Evolutionary conservation across 2,797 vertebrate genomes (phyloP), one percentile per base, ranked within the genome.

Genomic region (Thunnus albacares): DNA sequence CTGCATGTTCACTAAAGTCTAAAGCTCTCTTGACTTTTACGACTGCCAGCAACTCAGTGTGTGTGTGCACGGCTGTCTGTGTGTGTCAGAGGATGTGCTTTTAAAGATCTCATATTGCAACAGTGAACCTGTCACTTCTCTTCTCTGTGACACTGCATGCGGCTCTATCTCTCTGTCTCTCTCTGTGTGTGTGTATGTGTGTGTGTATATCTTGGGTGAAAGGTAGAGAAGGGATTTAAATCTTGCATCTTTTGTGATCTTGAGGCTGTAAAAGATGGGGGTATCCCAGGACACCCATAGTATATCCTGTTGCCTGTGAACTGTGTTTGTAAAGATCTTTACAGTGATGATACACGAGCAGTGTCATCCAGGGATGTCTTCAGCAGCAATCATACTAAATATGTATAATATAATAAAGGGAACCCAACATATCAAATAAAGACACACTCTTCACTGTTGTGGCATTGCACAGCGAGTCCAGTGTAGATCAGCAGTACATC

Each of bases 71-170:
- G 26, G 53, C 45, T 33, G 63, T 43, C 33, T 67, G 6, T 61
- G 57, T 18, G 75, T 76, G 83, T 72, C 51, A 76, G 75, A 80
- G 80, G 63, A 67, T 70, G 57, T 80, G 74, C 64, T 76, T 76
- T 67, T 64, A 78, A 76, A 78, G 43, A 33, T 5, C 61, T 83
- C 13, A 30, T 83, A 73, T 90, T 85, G 87, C 83, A 81, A 90
- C 61, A 82, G 41, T 35, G 26, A 83, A 75, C 78, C 69, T 86
- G 83, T 81, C 89, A 92, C 79, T 90, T 90, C 85, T 84, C 63
- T 63, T 82, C 77, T 55, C 64, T 7, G 38, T 55, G 45, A 38
- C 60, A 60, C 28, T 75, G 63, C 76, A 52, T 28, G 22, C 38
- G 13, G 9, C 51, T 26, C 33, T 60, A 38, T 12, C 20, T 20